Percentiles rank a stretch among this genome's conserved stretches.
phyloP scores from a whole-genome alignment of 2,797 vertebrate species.

The Vultur gryphus region DNA sequence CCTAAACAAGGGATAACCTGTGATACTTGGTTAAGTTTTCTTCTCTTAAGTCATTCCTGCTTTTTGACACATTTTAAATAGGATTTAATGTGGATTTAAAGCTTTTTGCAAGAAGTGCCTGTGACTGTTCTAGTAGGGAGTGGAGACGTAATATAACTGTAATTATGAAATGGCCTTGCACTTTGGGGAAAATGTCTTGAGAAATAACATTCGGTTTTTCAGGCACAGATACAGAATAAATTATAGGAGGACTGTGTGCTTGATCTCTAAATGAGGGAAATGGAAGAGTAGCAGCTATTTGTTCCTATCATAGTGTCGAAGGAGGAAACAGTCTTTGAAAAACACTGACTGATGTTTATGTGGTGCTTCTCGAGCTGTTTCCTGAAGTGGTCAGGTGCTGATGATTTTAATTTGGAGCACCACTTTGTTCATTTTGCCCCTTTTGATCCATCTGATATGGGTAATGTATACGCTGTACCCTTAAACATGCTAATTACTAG shows the following conservation, averaged over 20 bases:
- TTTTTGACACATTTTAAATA: constrained; percentile 16
- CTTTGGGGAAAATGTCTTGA: neutral
- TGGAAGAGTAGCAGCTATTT: neutral
- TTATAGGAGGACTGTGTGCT: neutral
- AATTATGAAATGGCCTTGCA: constrained; percentile 20
- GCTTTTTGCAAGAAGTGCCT: neutral
- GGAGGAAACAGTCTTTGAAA: neutral
- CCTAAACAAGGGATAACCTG: neutral
- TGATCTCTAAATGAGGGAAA: constrained; percentile 17
- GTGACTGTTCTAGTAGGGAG: neutral
- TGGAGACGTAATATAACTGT: neutral
- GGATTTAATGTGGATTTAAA: neutral
- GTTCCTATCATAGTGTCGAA: neutral
- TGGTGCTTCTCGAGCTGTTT: neutral
- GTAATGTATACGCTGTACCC: neutral
- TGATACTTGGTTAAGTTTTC: neutral
- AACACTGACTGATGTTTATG: neutral
- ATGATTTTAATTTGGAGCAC: neutral
- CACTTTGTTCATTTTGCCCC: neutral
- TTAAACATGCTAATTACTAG: neutral
- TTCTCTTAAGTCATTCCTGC: neutral
- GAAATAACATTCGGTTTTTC: neutral
- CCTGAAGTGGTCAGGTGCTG: neutral
- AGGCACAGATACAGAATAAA: neutral
- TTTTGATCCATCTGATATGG: neutral